These are phyloP conservation scores for Vulpes ferrilata DNA, from an alignment of 2,113 vertebrate species.

Conservation along the genomic window DNA sequence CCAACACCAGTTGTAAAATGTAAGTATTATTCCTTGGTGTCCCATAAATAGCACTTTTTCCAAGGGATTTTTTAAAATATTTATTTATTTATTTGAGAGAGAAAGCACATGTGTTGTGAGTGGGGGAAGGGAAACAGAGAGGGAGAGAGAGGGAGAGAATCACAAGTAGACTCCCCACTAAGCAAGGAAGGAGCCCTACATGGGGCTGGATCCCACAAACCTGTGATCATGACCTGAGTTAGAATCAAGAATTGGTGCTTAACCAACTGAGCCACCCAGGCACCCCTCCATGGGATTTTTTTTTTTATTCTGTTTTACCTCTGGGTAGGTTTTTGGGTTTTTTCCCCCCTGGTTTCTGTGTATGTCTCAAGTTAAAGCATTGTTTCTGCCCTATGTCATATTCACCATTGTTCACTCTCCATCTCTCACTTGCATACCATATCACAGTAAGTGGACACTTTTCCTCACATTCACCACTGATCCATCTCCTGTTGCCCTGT, in stretches of 20 bases:
- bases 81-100: neutral
- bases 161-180: neutral
- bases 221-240: neutral
- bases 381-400: neutral
- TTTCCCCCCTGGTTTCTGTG: neutral
- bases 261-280: neutral
- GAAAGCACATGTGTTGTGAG: neutral
- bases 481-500: neutral
- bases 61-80: neutral
- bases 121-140: neutral
- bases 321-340: accelerated
- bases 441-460: neutral
- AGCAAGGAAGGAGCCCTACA: neutral
- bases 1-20: neutral
- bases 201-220: neutral
- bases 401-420: neutral
- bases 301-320: neutral
- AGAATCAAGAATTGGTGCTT: neutral
- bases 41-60: neutral
- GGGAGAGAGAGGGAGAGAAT: neutral
- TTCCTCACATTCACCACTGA: neutral
- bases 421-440: neutral
- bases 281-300: neutral
- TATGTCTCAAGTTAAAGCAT: neutral
- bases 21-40: neutral